Percentiles rank a stretch among this genome's conserved stretches.
phyloP scores from a whole-genome alignment of 2,888 invertebrate genomes.

The Cheilosia grossa region DNA sequence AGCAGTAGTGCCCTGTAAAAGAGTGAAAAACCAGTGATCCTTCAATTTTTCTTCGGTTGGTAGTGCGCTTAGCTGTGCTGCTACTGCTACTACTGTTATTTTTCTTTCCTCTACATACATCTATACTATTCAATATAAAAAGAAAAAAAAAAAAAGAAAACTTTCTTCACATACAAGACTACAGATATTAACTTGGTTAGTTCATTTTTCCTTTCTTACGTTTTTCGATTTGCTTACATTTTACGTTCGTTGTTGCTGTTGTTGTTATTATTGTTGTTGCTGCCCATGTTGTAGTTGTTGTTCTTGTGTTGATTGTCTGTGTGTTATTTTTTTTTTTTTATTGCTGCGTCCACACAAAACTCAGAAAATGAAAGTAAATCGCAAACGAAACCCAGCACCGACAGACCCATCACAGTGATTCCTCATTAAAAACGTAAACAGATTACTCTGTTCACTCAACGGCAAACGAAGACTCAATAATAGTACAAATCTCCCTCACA shows the following conservation, averaged over 20 bases:
- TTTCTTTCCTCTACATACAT: slow-evolving; percentile 72
- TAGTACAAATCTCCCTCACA: slow-evolving; percentile 46
- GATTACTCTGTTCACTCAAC: slow-evolving; percentile 58
- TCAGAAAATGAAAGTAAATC: slow-evolving; percentile 21
- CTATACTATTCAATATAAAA: slow-evolving; percentile 52
- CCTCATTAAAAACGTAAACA: slow-evolving; percentile 20
- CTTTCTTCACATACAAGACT: slow-evolving; percentile 65
- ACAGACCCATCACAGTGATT: slow-evolving; percentile 51
- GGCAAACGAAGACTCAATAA: slow-evolving; percentile 52
- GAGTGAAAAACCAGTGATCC: slow-evolving; percentile 78
- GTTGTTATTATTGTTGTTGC: slow-evolving; percentile 32
- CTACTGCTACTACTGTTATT: slow-evolving; percentile 72
- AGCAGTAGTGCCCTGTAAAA: slow-evolving; percentile 82
- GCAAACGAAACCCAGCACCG: slow-evolving; percentile 19
- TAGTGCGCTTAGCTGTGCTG: slow-evolving; percentile 74
- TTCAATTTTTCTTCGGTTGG: slow-evolving; percentile 75
- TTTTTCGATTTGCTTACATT: slow-evolving; percentile 50
- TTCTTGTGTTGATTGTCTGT: slow-evolving; percentile 33
- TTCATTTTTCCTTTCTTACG: slow-evolving; percentile 33
- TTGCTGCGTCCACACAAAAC: slow-evolving; percentile 26
- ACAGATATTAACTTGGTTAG: slow-evolving; percentile 75
- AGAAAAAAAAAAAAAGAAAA: slow-evolving; percentile 37
- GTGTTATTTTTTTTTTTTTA: slow-evolving; percentile 16
- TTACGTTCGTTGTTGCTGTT: slow-evolving; percentile 27
- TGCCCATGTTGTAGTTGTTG: slow-evolving; percentile 11